Percentiles rank a stretch among this genome's conserved stretches.
These are phyloP conservation scores for Aselliscus stoliczkanus DNA, from an alignment of 2,797 vertebrate species.

Conservation along the genomic window DNA sequence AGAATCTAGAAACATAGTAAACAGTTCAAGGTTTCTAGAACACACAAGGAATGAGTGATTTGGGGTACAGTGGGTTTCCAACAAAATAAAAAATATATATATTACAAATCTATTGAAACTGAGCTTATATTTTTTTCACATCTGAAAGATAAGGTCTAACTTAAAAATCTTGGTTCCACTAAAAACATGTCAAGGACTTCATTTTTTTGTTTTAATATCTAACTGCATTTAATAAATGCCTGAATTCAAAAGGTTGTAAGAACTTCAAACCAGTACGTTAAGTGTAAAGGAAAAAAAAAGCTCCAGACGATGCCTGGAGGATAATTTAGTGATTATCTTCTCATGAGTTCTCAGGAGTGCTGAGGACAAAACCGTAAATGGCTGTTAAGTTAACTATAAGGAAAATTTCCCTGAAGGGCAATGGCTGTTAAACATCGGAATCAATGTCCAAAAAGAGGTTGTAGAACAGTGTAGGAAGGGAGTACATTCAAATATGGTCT, in stretches of 20 bases:
- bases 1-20: neutral
- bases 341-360: neutral
- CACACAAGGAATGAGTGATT: neutral
- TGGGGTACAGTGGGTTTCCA: neutral
- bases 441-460: slow-evolving; percentile 19
- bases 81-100: neutral
- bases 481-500: neutral
- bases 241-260: neutral
- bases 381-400: neutral
- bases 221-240: neutral
- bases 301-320: neutral
- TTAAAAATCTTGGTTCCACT: neutral
- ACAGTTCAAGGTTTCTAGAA: neutral
- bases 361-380: neutral
- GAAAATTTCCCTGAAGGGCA: slow-evolving; percentile 9
- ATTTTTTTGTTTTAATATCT: neutral
- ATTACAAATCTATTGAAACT: neutral
- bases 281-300: neutral
- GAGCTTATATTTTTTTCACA: neutral
- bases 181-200: neutral
- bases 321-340: neutral
- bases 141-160: neutral
- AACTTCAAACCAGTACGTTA: neutral
- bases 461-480: neutral
- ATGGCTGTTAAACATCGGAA: slow-evolving; percentile 25